Percentiles rank a stretch among this genome's conserved stretches.
These are phyloP conservation scores for Aporrectodea caliginosa DNA, from an alignment of 1,140 invertebrate genomes.

Conservation along the genomic window DNA sequence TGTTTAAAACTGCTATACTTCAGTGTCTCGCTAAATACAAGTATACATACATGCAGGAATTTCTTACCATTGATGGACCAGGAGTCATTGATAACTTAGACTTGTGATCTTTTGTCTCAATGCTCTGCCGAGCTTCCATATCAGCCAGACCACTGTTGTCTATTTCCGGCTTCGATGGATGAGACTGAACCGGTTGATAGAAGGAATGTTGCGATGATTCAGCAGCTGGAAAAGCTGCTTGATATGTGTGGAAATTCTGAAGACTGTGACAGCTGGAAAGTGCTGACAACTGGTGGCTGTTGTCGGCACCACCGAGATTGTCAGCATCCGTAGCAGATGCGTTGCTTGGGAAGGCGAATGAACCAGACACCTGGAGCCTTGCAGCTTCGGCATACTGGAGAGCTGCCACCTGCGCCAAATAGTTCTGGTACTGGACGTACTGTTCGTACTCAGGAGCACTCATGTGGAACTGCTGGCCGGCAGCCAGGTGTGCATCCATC, in stretches of 20 bases:
- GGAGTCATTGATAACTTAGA: too few relatives aligned
- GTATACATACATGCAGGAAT: too few relatives aligned
- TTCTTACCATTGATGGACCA: too few relatives aligned
- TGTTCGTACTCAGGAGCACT: not conserved
- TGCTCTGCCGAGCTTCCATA: too few relatives aligned
- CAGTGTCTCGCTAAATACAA: too few relatives aligned
- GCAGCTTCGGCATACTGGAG: not conserved
- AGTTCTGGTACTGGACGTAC: not conserved
- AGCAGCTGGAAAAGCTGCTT: not conserved
- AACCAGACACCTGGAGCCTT: not conserved
- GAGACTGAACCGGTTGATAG: not conserved
- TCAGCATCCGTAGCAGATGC: not conserved
- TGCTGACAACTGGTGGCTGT: not conserved
- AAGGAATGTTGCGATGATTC: not conserved
- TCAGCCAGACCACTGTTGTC: too few relatives aligned
- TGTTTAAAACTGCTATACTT: too few relatives aligned
- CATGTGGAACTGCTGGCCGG: too few relatives aligned
- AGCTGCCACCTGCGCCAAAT: not conserved
- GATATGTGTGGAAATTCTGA: not conserved
- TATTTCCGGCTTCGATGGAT: not conserved
- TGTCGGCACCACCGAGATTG: too few relatives aligned
- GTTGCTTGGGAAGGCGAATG: too few relatives aligned
- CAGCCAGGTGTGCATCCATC: too few relatives aligned
- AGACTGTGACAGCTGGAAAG: not conserved
- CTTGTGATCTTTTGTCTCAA: too few relatives aligned